A percentile compares a stretch with the other conserved stretches of the same genome.
Evolutionary conservation across 2,113 vertebrate species (phyloP).

Genomic region (Callipepla californica): DNA sequence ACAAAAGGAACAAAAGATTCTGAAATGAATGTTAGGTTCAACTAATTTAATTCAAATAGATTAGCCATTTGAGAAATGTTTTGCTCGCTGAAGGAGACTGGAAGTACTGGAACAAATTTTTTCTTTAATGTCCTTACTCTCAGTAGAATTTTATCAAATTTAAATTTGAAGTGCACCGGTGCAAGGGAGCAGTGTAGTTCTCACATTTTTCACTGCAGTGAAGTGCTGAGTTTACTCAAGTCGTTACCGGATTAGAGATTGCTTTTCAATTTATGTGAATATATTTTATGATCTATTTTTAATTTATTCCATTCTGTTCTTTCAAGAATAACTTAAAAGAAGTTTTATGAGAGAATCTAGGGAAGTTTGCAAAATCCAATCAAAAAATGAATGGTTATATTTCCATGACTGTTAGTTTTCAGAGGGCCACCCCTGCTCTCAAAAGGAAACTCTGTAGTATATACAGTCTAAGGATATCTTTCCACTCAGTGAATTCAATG

Average conservation of each 20-base stretch:
- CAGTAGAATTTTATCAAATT: neutral
- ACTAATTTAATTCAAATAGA: constrained; percentile 43
- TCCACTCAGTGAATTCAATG: neutral
- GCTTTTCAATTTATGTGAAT: neutral
- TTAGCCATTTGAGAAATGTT: constrained; percentile 12
- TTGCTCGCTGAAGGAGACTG: neutral
- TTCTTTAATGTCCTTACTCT: neutral
- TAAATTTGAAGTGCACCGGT: neutral
- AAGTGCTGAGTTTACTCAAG: neutral
- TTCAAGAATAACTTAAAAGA: neutral
- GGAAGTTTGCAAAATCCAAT: neutral
- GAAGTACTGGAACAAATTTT: constrained; percentile 26
- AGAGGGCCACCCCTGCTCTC: neutral
- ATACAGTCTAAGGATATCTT: neutral
- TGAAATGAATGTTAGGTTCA: constrained; percentile 29
- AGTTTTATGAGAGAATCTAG: neutral
- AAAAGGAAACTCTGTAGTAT: neutral
- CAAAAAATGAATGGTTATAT: neutral
- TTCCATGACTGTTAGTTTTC: neutral
- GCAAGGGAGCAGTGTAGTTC: neutral
- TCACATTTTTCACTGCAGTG: neutral
- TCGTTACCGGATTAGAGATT: neutral
- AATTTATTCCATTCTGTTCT: neutral
- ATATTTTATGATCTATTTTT: neutral
- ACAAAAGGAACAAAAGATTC: constrained; percentile 53